Percentiles rank a stretch among this genome's conserved stretches.
phyloP scores from a whole-genome alignment of 1,140 invertebrate genomes.

The Panulirus ornatus region DNA sequence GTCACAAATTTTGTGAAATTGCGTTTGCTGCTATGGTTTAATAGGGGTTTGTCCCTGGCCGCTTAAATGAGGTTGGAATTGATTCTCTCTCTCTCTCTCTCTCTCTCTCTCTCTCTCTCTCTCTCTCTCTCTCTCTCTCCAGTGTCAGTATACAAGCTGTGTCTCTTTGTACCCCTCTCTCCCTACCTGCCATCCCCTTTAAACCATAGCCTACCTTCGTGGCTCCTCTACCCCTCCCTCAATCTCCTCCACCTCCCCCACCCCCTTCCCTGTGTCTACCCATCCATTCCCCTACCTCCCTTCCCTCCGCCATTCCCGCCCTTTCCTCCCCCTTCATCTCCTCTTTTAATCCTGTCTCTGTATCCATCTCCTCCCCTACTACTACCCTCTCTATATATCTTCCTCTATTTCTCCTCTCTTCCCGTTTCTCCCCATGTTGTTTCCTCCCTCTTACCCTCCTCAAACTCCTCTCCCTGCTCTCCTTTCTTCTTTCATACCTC shows the following conservation, averaged over 20 bases:
- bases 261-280: no score
- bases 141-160: no score
- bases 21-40: neutral
- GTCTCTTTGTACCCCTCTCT: no score
- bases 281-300: neutral
- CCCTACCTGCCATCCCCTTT: neutral
- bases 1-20: neutral
- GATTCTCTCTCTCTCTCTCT: neutral
- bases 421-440: neutral
- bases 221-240: no score
- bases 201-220: no score
- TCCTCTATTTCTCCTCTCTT: neutral
- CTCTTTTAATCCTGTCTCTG: neutral
- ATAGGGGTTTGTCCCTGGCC: no score
- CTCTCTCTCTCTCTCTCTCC: no score
- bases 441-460: conserved; percentile 5
- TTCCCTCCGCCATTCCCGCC: neutral
- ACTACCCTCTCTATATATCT: conserved; percentile 3
- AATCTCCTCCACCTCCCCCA: no score
- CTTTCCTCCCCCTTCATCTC: neutral
- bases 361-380: conserved; percentile 11
- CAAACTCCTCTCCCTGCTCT: neutral
- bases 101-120: no score
- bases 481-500: no score
- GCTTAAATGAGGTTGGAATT: no score